Evolutionary conservation across 2,113 vertebrate species (phyloP).

Genomic region (Peromyscus maniculatus): DNA sequence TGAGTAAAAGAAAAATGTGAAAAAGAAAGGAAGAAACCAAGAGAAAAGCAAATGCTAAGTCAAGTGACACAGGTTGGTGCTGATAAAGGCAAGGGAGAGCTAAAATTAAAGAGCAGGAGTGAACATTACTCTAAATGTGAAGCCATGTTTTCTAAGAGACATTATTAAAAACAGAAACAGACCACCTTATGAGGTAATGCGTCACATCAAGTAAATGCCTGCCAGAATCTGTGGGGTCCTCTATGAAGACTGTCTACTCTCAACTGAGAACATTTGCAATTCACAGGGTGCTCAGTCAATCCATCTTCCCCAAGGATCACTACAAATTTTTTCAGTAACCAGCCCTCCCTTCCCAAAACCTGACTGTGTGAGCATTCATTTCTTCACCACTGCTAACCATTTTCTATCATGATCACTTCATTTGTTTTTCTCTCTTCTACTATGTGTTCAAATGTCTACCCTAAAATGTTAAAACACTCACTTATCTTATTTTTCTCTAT

Average conservation of each 20-base stretch:
- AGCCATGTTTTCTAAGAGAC: slow-evolving; percentile 35
- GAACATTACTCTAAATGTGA: slow-evolving; percentile 40
- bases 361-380: background rate
- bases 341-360: background rate
- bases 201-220: slow-evolving; percentile 29
- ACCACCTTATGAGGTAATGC: slow-evolving; percentile 2
- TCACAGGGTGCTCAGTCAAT: background rate
- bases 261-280: background rate
- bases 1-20: slow-evolving; percentile 21
- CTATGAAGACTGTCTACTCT: background rate
- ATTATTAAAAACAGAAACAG: slow-evolving; percentile 48
- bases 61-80: background rate
- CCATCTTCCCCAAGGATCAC: background rate
- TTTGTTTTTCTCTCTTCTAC: background rate
- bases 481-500: background rate
- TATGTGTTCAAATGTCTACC: background rate
- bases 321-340: background rate
- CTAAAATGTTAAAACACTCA: background rate
- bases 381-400: background rate
- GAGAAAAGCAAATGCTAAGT: background rate
- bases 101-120: background rate
- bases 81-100: background rate
- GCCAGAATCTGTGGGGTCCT: background rate
- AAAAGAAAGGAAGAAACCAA: background rate
- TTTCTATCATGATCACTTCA: background rate